Base-by-base conservation (phyloP, 2,113 vertebrate species). In the Oncorhynchus nerka region DNA sequence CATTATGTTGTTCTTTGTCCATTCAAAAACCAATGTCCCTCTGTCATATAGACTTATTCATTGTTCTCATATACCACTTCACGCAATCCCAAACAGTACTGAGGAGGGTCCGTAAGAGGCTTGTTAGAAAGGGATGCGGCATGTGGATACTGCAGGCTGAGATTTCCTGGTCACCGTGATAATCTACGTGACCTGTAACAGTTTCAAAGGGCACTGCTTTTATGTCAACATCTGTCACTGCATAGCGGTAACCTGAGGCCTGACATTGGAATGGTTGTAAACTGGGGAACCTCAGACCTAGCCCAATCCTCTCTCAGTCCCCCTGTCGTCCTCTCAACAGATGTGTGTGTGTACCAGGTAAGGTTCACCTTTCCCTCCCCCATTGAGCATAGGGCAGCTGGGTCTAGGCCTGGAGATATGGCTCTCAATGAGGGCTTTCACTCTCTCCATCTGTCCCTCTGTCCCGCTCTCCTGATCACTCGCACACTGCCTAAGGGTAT, bases 341-440 rank as follows among this genome's bases (percentile, higher is more conserved):
- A 59, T 76, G 32, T 71, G 45, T 32, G 65, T 73, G 57, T 79
- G 45, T 75, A 77, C 77, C 80, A 84, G 83, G 83, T 84, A 78
- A 74, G 73, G 22, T 76, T 81, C 83, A 84, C 79, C 83, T 84
- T 84, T 71, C 73, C 68, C 68, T 75, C 62, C 66, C 73, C 70
- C 59, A 2, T 61, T 16, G 45, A 74, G 76, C 67, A 81, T 81
- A 51, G 48, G 73, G 69, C 83, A 84, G 79, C 74, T 84, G 83
- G 70, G 59, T 62, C n/a, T 75, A 71, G 77, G 79, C 83, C 79
- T 73, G 79, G 81, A 79, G 83, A 84, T 67, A 84, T 34, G 0
- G 51, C 16, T 55, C 48, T 82, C 80, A 85, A 85, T 85, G 73
- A 75, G 67, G 78, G 78, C 80, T 82, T 85, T 85, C 83, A 85